Evolutionary conservation across 1,140 invertebrate genomes (phyloP).

Genomic region (Eciton burchellii): DNA sequence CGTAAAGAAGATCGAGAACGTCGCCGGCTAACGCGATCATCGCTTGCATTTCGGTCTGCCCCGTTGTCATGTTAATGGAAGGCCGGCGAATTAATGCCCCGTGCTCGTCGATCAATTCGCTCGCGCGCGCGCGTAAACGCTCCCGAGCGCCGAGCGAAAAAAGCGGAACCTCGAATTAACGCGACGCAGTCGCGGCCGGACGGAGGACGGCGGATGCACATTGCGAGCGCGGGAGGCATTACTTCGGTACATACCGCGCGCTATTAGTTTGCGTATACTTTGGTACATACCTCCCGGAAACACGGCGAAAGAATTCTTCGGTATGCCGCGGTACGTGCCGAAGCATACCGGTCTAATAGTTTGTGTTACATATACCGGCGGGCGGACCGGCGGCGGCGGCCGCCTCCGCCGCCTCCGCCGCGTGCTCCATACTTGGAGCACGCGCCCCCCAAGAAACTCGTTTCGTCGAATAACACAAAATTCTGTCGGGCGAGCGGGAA

Average conservation of each 20-base stretch:
- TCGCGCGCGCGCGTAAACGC: background rate
- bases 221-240: constrained; percentile 60
- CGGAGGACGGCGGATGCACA: constrained; percentile 29
- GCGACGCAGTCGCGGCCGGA: constrained; percentile 25
- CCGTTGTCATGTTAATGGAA: constrained; percentile 22
- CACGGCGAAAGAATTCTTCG: constrained; percentile 61
- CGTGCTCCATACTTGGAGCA: constrained; percentile 51
- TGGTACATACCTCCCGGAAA: constrained; percentile 56
- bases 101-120: constrained; percentile 5
- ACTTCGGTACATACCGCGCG: constrained; percentile 61
- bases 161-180: constrained; percentile 34
- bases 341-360: constrained; percentile 61
- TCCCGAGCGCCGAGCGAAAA: constrained; percentile 13
- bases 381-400: constrained; percentile 2
- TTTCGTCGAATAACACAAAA: constrained; percentile 63
- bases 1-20: background rate
- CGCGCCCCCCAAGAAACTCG: constrained; percentile 56
- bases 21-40: background rate
- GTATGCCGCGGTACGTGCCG: constrained; percentile 61
- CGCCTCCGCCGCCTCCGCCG: constrained; percentile 2
- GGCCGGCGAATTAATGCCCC: background rate
- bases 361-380: constrained; percentile 57
- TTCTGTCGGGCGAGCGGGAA: constrained; percentile 58
- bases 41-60: background rate
- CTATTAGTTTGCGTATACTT: constrained; percentile 59